Conservation (phyloP, 1,140 invertebrate species). For the Hylyphantes graminicola region DNA sequence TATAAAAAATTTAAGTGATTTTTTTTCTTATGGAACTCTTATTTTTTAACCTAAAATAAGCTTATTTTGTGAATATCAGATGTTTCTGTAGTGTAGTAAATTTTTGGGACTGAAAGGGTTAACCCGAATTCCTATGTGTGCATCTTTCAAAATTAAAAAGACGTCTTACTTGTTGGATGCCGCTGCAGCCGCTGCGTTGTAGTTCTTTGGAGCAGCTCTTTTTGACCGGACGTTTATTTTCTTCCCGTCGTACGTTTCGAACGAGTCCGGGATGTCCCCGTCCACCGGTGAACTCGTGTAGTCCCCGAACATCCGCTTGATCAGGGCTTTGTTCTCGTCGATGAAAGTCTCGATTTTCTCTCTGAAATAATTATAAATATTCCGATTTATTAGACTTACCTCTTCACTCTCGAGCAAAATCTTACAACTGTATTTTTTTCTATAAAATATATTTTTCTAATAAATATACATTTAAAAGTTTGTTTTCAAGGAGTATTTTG, state of each 20-base stretch:
- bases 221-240: constrained; percentile 48
- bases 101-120: too few species aligned
- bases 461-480: too few species aligned
- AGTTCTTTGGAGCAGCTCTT: constrained; percentile 60
- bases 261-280: constrained; percentile 48
- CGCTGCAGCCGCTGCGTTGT: constrained; percentile 29
- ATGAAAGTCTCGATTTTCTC: constrained; percentile 90
- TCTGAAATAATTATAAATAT: constrained; percentile 72
- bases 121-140: too few species aligned
- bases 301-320: constrained; percentile 84
- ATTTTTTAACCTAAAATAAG: too few species aligned
- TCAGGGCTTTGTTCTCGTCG: constrained; percentile 91
- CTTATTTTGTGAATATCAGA: too few species aligned
- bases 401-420: neutral
- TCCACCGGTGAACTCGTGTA: constrained; percentile 60
- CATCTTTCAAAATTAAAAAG: too few species aligned
- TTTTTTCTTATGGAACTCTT: too few species aligned
- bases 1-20: too few species aligned
- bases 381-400: neutral
- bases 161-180: too few species aligned
- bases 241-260: constrained; percentile 61
- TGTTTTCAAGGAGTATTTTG: too few species aligned
- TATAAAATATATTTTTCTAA: neutral
- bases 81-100: too few species aligned
- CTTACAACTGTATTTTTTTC: neutral